Evolutionary conservation across 2,113 vertebrate genomes (phyloP).

Genomic region (Gallinago jamesoni): DNA sequence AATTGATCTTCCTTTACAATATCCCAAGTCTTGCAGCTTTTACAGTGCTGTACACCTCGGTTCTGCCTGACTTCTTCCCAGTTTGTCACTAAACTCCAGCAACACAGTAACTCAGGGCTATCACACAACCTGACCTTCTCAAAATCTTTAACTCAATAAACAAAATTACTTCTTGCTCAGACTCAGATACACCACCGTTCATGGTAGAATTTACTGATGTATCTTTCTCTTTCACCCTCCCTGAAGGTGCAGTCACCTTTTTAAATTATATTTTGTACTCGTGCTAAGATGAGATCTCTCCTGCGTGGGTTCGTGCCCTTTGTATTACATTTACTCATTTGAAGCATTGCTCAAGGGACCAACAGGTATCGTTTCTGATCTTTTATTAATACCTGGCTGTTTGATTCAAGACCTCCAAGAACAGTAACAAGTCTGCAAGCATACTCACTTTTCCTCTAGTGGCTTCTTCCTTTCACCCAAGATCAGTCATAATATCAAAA

Average conservation of each 20-base stretch:
- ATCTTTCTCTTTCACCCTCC: not conserved
- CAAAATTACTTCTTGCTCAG: not conserved
- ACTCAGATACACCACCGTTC: not conserved
- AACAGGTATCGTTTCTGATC: not conserved
- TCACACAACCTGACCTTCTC: not conserved
- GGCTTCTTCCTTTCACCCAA: not conserved
- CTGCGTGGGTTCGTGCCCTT: not conserved
- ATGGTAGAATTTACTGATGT: not conserved
- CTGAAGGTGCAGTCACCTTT: not conserved
- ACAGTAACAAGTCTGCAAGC: not conserved
- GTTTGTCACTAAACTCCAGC: not conserved
- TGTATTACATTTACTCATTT: not conserved
- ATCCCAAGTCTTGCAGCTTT: not conserved
- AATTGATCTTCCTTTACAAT: not conserved
- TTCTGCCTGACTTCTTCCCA: not conserved
- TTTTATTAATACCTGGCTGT: not conserved
- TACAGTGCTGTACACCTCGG: not conserved
- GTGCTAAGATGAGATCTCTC: not conserved
- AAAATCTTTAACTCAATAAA: slow-evolving; percentile 27
- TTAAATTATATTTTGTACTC: not conserved
- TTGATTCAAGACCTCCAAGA: not conserved
- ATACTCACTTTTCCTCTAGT: not conserved
- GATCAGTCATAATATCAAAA: not conserved
- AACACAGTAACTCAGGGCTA: not conserved
- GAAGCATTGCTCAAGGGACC: not conserved